phyloP scores from a whole-genome alignment of 2,888 invertebrate species.

The Xestia ashworthii region DNA sequence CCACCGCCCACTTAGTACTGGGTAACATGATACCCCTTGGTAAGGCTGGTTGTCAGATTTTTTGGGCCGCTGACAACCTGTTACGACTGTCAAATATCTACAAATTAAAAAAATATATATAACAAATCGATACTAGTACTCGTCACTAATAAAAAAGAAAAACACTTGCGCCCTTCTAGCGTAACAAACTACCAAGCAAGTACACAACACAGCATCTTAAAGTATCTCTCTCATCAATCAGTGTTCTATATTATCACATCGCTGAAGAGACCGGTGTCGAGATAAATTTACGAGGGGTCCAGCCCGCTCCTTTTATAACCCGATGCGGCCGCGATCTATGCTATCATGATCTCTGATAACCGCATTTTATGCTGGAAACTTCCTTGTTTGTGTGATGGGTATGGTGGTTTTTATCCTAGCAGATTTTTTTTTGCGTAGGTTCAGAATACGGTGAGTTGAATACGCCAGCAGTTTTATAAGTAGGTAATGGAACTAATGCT shows the following conservation, averaged over 20 bases:
- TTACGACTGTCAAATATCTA: too few relatives aligned
- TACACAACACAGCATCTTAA: slow-evolving; percentile 15
- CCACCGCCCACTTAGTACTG: too few relatives aligned
- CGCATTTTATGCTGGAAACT: neutral
- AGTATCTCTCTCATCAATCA: slow-evolving; percentile 50
- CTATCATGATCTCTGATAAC: slow-evolving; percentile 42
- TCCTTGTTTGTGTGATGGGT: slow-evolving; percentile 4
- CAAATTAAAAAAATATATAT: too few relatives aligned
- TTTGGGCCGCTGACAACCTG: too few relatives aligned
- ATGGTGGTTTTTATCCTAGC: neutral
- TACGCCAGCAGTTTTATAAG: neutral
- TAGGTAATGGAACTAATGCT: neutral
- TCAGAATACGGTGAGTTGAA: neutral
- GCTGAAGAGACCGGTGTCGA: slow-evolving; percentile 29
- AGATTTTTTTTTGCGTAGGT: neutral
- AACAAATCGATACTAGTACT: too few relatives aligned
- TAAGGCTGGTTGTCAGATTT: too few relatives aligned
- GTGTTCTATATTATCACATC: slow-evolving; percentile 46
- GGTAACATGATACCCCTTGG: too few relatives aligned
- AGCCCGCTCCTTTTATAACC: slow-evolving; percentile 48
- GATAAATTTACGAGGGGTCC: slow-evolving; percentile 64
- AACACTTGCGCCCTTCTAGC: neutral
- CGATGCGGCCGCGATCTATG: slow-evolving; percentile 38
- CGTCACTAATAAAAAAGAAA: neutral
- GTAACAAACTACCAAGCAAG: slow-evolving; percentile 17